Evolutionary conservation across 1,140 invertebrate species (phyloP).

Genomic region (Eumeta japonica): DNA sequence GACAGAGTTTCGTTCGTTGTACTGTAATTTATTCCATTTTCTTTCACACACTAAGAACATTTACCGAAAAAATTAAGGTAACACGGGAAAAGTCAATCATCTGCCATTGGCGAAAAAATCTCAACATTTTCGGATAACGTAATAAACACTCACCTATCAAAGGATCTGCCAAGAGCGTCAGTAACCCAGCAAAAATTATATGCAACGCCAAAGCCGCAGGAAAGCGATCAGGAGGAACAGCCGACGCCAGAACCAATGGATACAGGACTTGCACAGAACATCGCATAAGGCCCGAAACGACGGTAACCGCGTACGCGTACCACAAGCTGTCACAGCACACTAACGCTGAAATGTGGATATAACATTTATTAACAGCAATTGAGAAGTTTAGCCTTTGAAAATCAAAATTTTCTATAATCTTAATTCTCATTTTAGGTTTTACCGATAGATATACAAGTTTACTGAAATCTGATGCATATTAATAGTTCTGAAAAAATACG

Average conservation of each 20-base stretch:
- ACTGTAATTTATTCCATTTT: too few relatives aligned
- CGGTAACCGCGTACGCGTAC: conserved; percentile 36
- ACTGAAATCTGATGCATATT: too few relatives aligned
- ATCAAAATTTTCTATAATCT: too few relatives aligned
- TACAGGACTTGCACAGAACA: conserved; percentile 46
- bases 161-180: conserved; percentile 44
- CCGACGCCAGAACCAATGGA: conserved; percentile 33
- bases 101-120: too few relatives aligned
- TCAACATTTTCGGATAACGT: too few relatives aligned
- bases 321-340: conserved; percentile 29
- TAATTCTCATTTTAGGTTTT: too few relatives aligned
- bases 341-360: conserved; percentile 38
- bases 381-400: too few relatives aligned
- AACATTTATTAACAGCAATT: background rate
- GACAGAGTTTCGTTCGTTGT: too few relatives aligned
- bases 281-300: conserved; percentile 39
- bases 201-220: conserved; percentile 42
- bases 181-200: conserved; percentile 38
- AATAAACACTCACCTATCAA: conserved; percentile 30
- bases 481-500: background rate
- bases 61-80: background rate
- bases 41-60: too few relatives aligned
- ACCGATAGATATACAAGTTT: too few relatives aligned
- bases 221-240: conserved; percentile 37
- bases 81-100: too few relatives aligned